Base-by-base conservation (phyloP, 2,797 vertebrate species). In the Threskiornis aethiopicus region DNA sequence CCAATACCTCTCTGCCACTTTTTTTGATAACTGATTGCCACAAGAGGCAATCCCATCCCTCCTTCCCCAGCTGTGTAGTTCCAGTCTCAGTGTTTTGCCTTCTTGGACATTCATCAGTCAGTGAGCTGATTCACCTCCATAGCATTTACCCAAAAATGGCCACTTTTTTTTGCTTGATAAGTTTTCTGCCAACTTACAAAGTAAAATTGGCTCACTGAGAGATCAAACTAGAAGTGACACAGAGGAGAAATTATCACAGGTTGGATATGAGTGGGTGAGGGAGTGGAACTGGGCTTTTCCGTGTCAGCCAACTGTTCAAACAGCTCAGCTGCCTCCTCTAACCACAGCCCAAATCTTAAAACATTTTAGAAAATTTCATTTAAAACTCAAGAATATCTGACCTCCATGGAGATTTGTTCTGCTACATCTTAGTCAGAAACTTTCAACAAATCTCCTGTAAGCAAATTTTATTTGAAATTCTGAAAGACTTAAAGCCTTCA, bases 291-390 rank as follows among this genome's bases (percentile, higher is more conserved):
- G 13, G 3, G 3, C 18, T 77, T 81, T 66, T 51, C 11, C 2
- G 0, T 39, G 11, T 39, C 42, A 81, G 19, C 4, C 55, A 66
- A 2, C 20, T 28, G 10, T 41, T 44, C 0, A 0, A 39, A 59
- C 15, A 67, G 6, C 10, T 66, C 46, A 25, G 33, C 3, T 64
- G 8, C 37, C 13, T 62, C 39, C 17, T 47, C 42, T 77, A 39
- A 66, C 16, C 13, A 59, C 39, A 58, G 20, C 3, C 5, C 59
- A 86, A 86, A 37, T 29, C 16, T n/a, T 72, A 14, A 33, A 51
- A 72, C 0, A 1, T 72, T 76, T 65, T 9, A 64, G 17, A 5
- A 89, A 20, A 44, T 57, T 64, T 71, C 5, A n/a, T 87, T 88
- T 77, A 81, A 49, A 80, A 39, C 12, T 59, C 42, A 24, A 29